A percentile compares a stretch with the other conserved stretches of the same genome.
phyloP scores from a whole-genome alignment of 1,140 invertebrate genomes.

The Wiebesia pumilae region DNA sequence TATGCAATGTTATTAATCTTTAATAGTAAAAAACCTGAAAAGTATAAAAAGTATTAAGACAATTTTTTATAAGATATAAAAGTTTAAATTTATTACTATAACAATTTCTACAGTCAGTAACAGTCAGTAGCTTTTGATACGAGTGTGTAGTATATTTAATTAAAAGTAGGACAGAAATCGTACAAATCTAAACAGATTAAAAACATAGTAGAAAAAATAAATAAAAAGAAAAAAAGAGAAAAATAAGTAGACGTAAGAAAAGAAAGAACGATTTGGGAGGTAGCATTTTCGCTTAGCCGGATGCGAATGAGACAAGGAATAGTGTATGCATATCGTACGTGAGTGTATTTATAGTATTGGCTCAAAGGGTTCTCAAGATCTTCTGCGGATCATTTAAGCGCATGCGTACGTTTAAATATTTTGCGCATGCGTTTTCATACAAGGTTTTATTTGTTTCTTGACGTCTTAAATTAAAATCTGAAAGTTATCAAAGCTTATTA shows the following conservation, averaged over 20 bases:
- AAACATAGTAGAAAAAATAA: neutral
- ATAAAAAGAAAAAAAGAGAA: neutral
- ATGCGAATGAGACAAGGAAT: constrained; percentile 2
- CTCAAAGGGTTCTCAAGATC: neutral
- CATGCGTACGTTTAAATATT: neutral
- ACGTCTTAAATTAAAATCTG: neutral
- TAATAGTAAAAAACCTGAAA: too few relatives aligned
- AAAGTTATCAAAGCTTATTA: neutral
- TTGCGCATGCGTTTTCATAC: neutral
- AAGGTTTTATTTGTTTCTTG: neutral
- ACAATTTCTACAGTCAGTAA: too few relatives aligned
- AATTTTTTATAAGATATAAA: too few relatives aligned
- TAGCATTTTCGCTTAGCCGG: constrained; percentile 8
- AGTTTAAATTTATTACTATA: too few relatives aligned
- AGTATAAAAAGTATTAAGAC: too few relatives aligned
- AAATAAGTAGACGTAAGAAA: too few relatives aligned
- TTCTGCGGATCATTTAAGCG: neutral
- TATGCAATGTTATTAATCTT: too few relatives aligned
- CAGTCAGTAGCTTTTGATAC: too few relatives aligned
- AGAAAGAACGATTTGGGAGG: neutral
- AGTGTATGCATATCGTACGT: neutral
- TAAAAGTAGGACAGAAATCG: neutral
- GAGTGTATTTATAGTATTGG: neutral
- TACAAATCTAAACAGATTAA: neutral
- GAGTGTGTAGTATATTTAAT: too few relatives aligned